These are phyloP conservation scores for Carduelis carduelis DNA, from an alignment of 2,797 vertebrate genomes.

Conservation along the genomic window DNA sequence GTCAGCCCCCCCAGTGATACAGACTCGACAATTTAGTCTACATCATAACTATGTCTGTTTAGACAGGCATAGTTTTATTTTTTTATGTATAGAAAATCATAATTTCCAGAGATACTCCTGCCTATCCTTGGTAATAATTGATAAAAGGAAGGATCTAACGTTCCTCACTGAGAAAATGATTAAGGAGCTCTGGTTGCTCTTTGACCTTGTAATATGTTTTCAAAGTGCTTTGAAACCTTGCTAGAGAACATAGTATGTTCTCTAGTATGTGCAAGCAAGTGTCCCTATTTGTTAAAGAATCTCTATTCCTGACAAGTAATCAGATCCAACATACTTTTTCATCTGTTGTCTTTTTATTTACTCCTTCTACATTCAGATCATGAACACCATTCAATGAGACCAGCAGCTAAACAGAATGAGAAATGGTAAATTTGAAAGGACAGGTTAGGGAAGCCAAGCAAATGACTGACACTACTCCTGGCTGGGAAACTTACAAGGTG, in stretches of 20 bases:
- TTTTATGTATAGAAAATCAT: neutral
- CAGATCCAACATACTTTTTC: neutral
- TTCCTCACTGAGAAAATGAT: neutral
- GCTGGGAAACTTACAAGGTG: neutral
- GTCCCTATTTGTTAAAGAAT: neutral
- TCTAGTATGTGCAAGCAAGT: neutral
- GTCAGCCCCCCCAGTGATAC: neutral
- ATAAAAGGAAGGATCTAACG: neutral
- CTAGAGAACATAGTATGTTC: neutral
- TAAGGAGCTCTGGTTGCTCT: neutral
- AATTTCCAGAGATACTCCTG: neutral
- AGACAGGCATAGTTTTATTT: neutral
- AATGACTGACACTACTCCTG: neutral
- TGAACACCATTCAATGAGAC: neutral
- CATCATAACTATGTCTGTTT: neutral
- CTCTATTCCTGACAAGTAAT: neutral
- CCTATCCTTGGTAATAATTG: neutral
- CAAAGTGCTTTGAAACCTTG: neutral
- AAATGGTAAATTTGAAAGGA: conserved; percentile 7
- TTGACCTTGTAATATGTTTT: neutral
- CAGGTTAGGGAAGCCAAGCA: neutral
- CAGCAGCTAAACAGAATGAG: neutral
- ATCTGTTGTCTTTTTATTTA: neutral
- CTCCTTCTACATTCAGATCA: neutral
- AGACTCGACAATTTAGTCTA: neutral